Conservation (phyloP, 1,140 invertebrate genomes). For the Bombus confusus region DNA sequence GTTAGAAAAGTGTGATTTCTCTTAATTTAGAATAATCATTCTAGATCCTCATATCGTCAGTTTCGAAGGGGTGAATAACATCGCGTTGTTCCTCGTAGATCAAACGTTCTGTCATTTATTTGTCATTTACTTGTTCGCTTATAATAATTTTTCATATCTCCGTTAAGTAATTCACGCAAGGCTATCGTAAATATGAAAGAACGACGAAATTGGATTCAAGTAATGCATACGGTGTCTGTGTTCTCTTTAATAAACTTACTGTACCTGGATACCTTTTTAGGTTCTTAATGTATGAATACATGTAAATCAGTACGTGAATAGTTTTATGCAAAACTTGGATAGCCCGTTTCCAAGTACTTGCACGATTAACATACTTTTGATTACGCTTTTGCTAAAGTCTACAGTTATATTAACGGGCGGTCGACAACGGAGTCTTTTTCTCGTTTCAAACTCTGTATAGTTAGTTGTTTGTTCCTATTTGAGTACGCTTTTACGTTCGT, state of each 20-base stretch:
- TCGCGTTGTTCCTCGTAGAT: neutral
- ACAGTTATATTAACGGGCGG: conserved; percentile 23
- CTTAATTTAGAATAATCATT: neutral
- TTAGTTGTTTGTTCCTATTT: conserved; percentile 38
- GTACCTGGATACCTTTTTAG: neutral
- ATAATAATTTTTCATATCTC: conserved; percentile 20
- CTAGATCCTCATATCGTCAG: neutral
- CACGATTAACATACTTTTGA: conserved; percentile 48
- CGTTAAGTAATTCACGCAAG: neutral
- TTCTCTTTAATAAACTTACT: conserved; percentile 6
- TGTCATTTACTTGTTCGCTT: conserved; percentile 27
- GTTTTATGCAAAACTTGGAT: conserved; percentile 55
- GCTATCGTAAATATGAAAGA: conserved; percentile 9
- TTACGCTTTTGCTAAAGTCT: conserved; percentile 52
- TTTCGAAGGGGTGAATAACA: conserved; percentile 15
- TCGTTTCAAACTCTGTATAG: neutral
- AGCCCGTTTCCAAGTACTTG: conserved; percentile 38
- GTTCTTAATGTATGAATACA: conserved; percentile 37
- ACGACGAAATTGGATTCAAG: neutral
- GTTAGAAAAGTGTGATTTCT: neutral
- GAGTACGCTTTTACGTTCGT: conserved; percentile 31
- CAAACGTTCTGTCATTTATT: conserved; percentile 41
- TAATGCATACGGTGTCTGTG: neutral
- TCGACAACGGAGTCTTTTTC: conserved; percentile 8
- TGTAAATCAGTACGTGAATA: conserved; percentile 54